These are phyloP conservation scores for Ophion ellenae DNA, from an alignment of 2,888 invertebrate genomes.

Conservation along the genomic window DNA sequence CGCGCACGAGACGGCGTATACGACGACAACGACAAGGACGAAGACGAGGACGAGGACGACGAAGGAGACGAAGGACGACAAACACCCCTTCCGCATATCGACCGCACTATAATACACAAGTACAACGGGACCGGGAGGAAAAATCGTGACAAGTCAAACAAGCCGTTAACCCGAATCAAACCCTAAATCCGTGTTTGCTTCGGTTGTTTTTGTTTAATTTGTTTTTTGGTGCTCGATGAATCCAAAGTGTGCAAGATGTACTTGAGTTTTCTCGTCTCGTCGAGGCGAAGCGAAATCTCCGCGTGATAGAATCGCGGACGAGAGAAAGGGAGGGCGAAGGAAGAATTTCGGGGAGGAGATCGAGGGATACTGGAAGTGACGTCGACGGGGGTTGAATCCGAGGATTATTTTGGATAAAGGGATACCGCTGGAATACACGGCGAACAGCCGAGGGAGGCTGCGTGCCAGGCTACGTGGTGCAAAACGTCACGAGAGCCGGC, in stretches of 20 bases:
- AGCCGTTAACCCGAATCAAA: conserved; percentile 12
- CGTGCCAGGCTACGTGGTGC: conserved; percentile 28
- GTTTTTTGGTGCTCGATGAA: not conserved
- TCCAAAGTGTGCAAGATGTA: not conserved
- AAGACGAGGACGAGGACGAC: conserved; percentile 19
- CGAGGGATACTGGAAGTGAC: conserved; percentile 25
- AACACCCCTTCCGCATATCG: conserved; percentile 66
- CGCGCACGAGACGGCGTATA: conserved; percentile 53
- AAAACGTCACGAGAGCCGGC: conserved; percentile 61
- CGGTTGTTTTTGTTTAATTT: not conserved
- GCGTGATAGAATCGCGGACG: not conserved
- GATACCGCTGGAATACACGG: conserved; percentile 25
- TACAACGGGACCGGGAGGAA: conserved; percentile 41
- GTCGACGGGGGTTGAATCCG: not conserved
- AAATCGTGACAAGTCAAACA: conserved; percentile 24
- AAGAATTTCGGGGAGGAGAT: not conserved
- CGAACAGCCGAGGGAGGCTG: conserved; percentile 40
- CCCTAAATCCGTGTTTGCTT: not conserved
- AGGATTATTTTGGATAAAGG: conserved; percentile 63
- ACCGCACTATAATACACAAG: conserved; percentile 60
- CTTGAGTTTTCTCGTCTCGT: conserved; percentile 1
- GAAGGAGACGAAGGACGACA: not conserved
- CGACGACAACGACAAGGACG: conserved; percentile 35
- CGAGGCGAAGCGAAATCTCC: not conserved
- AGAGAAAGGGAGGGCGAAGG: not conserved